A percentile compares a stretch with the other conserved stretches of the same genome.
Conservation (phyloP, 2,888 invertebrate genomes). For the Caenorhabditis wallacei region DNA sequence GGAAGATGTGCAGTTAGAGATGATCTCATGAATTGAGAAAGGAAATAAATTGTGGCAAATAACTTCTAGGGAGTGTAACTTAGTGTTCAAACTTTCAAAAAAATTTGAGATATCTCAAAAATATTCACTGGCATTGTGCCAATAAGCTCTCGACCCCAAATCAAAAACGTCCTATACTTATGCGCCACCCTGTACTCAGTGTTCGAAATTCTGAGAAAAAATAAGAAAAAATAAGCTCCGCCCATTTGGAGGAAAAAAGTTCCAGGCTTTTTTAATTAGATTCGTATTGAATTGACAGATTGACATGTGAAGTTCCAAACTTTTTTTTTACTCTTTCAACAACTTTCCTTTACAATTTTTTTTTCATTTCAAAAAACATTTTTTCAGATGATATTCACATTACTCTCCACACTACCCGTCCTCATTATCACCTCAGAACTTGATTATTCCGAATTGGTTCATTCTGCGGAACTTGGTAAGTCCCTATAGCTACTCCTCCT, state of each 20-base stretch:
- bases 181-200: no score
- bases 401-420: conserved; percentile 60
- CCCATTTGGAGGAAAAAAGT: neutral
- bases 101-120: no score
- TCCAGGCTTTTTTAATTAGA: conserved; percentile 10
- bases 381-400: conserved; percentile 59
- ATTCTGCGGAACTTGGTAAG: conserved; percentile 47
- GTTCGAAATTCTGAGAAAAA: no score
- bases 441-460: conserved; percentile 54
- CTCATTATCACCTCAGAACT: conserved; percentile 63
- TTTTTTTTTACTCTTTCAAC: neutral
- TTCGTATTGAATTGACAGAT: conserved; percentile 27
- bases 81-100: no score
- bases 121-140: no score
- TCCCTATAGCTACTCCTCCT: neutral
- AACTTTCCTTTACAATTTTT: neutral
- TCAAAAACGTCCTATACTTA: no score
- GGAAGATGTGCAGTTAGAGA: no score
- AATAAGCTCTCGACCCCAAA: no score
- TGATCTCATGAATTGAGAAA: no score
- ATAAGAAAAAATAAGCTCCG: no score
- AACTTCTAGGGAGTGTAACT: no score
- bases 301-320: conserved; percentile 24
- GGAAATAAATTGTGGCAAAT: no score
- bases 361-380: neutral